Percentiles rank a stretch among this genome's conserved stretches.
Evolutionary conservation across 2,113 vertebrate genomes (phyloP).

Genomic region (Pionites leucogaster): DNA sequence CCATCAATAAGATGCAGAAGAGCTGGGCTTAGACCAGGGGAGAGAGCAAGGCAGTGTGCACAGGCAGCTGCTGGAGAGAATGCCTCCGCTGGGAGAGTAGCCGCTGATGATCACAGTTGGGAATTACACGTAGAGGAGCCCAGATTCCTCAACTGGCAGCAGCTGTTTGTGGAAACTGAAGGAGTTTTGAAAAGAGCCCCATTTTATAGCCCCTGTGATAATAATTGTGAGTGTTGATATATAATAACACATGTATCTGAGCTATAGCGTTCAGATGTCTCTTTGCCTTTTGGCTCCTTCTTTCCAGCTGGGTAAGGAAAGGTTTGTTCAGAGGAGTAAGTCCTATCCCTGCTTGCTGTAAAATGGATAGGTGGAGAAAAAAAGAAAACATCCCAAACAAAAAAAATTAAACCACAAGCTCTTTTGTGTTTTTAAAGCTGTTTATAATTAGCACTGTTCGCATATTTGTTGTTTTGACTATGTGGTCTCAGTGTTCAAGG

Average conservation of each 20-base stretch:
- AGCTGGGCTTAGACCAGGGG: neutral
- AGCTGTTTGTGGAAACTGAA: constrained; percentile 21
- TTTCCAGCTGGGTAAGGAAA: neutral
- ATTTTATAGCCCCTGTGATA: constrained; percentile 48
- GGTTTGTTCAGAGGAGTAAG: neutral
- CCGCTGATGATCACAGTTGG: neutral
- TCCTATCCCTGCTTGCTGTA: neutral
- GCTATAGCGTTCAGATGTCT: neutral
- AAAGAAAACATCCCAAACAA: neutral
- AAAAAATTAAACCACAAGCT: neutral
- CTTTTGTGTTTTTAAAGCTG: neutral
- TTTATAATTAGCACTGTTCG: neutral
- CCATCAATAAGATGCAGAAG: neutral
- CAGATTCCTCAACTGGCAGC: constrained; percentile 57
- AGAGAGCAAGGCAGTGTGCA: neutral
- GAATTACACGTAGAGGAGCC: neutral
- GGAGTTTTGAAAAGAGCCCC: constrained; percentile 16
- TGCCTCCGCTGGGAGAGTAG: neutral
- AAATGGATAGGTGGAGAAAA: neutral
- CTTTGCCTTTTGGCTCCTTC: neutral
- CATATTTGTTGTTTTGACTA: neutral
- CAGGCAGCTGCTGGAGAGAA: neutral
- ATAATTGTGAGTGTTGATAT: constrained; percentile 26
- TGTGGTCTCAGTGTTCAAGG: neutral
- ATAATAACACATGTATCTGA: constrained; percentile 3